Evolutionary conservation across 2,888 invertebrate species (phyloP), one percentile per base, ranked within the genome.

Genomic region (Drosophila emarginata): DNA sequence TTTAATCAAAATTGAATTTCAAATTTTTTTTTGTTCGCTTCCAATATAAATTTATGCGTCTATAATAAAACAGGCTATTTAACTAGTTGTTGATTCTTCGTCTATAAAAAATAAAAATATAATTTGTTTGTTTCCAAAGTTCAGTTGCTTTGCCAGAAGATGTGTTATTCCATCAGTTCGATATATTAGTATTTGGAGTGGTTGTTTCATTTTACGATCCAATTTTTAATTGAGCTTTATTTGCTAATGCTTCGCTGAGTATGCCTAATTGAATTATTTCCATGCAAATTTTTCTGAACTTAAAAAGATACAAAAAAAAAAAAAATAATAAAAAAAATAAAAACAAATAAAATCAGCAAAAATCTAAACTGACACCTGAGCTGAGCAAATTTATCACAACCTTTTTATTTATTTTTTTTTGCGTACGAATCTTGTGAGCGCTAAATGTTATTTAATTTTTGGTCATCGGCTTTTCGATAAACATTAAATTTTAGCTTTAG

Each of bases 251-350:
- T 64, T 45, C 45, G 45, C 14, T 45, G 54, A 50, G 37, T 37
- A 68, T 71, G 68, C 36, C 76, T 83, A 84, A 87, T 87, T 87
- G 82, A 83, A 87, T 76, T 71, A 87, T 83, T 79, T 77, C 65
- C 67, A 87, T 79, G 75, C 85, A 78, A 85, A 84, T 84, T 84
- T 74, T 18, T 26, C 23, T 53, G 63, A 11, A 26, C n/a, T 61
- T 2, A 51, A 51, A 18, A 51, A 23, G 11, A 21, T 28, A 28
- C 4, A 21, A 51, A n/a, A 23, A 23, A 51, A 21, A 2, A 15
- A n/a, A n/a, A n/a, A n/a, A n/a, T n/a, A n/a, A n/a, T n/a, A n/a
- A n/a, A n/a, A n/a, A 3, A 45, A 45, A 18, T 11, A 45, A 18
- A 52, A n/a, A 14, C 18, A 45, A 78, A 72, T 57, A 71, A 64